Evolutionary conservation across 35 echinoderm and acorn worm genomes (phyloP), one percentile per base, ranked within the genome.

Genomic region (Heliocidaris erythrogramma): DNA sequence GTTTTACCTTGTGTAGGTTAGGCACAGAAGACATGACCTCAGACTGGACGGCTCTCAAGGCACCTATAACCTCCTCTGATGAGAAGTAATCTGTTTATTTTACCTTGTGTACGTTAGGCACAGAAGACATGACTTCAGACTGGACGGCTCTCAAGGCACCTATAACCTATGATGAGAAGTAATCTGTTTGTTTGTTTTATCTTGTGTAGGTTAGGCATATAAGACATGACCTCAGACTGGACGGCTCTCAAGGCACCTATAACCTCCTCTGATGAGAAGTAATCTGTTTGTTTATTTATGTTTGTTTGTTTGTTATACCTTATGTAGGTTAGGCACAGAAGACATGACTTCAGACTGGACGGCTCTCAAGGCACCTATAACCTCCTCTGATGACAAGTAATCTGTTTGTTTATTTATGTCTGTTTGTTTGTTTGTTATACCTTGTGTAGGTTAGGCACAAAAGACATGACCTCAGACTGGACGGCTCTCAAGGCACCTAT

Each of bases 331-430:
- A 30, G 94, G 48, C 90, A 86, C 91, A 7, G 49, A 49, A 13
- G 85, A 87, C 14, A 47, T 85, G 6, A 97, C 69, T 47, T 97
- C 95, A 27, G 91, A 85, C 65, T 97, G 93, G 13, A 97, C 89
- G 12, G 35, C 86, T 21, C 93, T 90, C 61, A 96, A 93, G 29
- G 98, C 98, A 49, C 95, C 92, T 14, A 95, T 17, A 13, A 99
- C 94, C 56, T 97, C 98, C 91, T 96, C 96, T 9, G 96, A 93
- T 0, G 96, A 95, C 27, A 90, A 94, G 92, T 95, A 97, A 42
- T 97, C 88, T 8, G 85, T 78, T 16, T n/a, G n/a, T n/a, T n/a
- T n/a, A n/a, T n/a, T n/a, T n/a, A n/a, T n/a, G n/a, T n/a, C n/a
- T n/a, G n/a, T n/a, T n/a, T n/a, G n/a, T n/a, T n/a, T n/a, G n/a